Evolutionary conservation across 2,888 invertebrate genomes (phyloP).

Genomic region (Ceriagrion tenellum): DNA sequence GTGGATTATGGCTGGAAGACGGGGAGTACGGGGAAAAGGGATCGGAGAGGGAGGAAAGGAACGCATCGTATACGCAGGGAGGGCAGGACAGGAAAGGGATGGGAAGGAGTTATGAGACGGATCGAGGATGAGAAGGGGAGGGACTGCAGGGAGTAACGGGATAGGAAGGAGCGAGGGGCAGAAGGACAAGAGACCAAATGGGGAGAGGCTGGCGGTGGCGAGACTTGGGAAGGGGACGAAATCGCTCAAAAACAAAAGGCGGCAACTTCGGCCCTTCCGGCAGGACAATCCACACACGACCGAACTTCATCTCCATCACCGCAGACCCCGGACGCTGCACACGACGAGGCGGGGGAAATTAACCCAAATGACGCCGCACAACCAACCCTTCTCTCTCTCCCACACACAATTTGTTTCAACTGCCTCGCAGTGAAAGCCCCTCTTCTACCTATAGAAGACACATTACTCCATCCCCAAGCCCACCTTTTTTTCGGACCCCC

Average conservation of each 20-base stretch:
- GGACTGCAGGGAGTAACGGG: neutral
- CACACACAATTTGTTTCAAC: neutral
- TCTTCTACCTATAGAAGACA: neutral
- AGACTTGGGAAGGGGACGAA: neutral
- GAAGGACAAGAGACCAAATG: no score
- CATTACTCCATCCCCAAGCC: neutral
- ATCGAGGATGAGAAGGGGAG: neutral
- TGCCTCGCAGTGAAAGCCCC: neutral
- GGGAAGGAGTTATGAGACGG: neutral
- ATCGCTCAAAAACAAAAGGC: conserved; percentile 16
- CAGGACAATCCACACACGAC: neutral
- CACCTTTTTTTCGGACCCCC: neutral
- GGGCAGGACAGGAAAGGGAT: neutral
- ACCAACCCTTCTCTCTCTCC: neutral
- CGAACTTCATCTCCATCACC: neutral
- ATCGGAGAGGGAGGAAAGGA: neutral
- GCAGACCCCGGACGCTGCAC: neutral
- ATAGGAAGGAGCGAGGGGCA: neutral
- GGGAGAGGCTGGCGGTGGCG: neutral
- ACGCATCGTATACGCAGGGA: neutral
- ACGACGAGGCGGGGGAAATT: conserved; percentile 2
- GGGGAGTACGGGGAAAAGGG: neutral
- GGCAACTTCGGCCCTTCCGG: neutral
- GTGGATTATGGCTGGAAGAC: neutral
- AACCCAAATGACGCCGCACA: conserved; percentile 19